A percentile compares a stretch with the other conserved stretches of the same genome.
Evolutionary conservation across 1,140 invertebrate genomes (phyloP).

Genomic region (Conus ventricosus): DNA sequence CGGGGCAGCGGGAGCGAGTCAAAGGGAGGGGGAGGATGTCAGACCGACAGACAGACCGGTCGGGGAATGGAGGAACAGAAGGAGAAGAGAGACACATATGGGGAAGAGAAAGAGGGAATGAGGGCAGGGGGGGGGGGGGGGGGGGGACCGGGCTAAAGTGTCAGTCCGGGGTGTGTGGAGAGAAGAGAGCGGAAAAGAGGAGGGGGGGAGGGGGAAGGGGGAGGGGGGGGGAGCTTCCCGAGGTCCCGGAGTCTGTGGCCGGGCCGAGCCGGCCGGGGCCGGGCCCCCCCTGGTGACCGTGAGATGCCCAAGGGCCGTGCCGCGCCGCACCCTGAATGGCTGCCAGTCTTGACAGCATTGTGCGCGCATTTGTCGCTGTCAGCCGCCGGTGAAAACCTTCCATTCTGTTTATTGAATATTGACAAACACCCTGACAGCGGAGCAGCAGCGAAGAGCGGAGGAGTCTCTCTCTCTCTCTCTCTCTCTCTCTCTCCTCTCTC

Average conservation of each 20-base stretch:
- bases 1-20: neutral
- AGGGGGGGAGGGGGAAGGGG: too few species aligned
- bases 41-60: neutral
- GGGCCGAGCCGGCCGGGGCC: too few species aligned
- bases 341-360: constrained; percentile 25
- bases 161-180: too few species aligned
- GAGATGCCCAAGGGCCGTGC: neutral
- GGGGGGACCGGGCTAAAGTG: neutral
- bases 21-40: neutral
- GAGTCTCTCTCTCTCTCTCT: too few species aligned
- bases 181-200: too few species aligned
- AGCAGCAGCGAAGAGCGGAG: neutral
- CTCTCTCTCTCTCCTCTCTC: too few species aligned
- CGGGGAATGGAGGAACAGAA: neutral
- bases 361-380: constrained; percentile 22
- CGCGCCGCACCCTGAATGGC: neutral
- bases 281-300: neutral
- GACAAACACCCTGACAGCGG: constrained; percentile 21
- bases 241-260: too few species aligned
- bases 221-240: too few species aligned
- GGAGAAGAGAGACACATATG: neutral
- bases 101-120: neutral
- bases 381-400: neutral
- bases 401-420: constrained; percentile 32
- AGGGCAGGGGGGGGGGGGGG: neutral